A percentile compares a stretch with the other conserved stretches of the same genome.
phyloP scores from a whole-genome alignment of 1,140 invertebrate species.

The Polypedilum pembai region DNA sequence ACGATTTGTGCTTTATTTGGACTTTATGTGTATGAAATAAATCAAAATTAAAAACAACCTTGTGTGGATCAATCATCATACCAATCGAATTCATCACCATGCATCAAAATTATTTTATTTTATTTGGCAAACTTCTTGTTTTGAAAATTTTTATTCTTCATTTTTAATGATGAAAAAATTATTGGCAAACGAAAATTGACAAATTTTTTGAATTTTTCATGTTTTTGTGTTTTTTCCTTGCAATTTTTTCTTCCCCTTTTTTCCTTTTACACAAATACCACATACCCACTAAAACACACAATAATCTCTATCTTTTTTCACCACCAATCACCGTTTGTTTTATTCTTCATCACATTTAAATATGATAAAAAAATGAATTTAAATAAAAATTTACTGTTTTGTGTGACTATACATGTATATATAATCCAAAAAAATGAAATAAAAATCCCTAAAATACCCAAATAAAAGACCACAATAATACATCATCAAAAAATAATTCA shows the following conservation, averaged over 20 bases:
- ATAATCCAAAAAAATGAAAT: background rate
- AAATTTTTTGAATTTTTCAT: background rate
- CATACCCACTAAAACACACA: background rate
- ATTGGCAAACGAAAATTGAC: background rate
- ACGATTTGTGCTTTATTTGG: too few relatives aligned
- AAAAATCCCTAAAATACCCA: background rate
- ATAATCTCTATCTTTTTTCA: background rate
- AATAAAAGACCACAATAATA: background rate
- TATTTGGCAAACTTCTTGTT: background rate
- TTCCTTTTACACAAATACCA: background rate
- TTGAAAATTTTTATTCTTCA: background rate
- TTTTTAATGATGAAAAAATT: conserved; percentile 1
- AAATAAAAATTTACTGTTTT: background rate
- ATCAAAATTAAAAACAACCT: background rate
- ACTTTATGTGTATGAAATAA: too few relatives aligned
- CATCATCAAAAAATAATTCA: conserved; percentile 17
- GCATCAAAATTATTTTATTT: background rate
- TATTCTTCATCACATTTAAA: background rate
- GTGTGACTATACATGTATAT: background rate
- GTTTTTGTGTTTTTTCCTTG: background rate
- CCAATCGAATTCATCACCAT: background rate
- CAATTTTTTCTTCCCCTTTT: background rate
- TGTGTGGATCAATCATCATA: conserved; percentile 3
- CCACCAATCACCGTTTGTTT: background rate
- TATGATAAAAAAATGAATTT: background rate